These are phyloP conservation scores for Microctonus hyperodae DNA, from an alignment of 2,888 invertebrate species.

Conservation along the genomic window DNA sequence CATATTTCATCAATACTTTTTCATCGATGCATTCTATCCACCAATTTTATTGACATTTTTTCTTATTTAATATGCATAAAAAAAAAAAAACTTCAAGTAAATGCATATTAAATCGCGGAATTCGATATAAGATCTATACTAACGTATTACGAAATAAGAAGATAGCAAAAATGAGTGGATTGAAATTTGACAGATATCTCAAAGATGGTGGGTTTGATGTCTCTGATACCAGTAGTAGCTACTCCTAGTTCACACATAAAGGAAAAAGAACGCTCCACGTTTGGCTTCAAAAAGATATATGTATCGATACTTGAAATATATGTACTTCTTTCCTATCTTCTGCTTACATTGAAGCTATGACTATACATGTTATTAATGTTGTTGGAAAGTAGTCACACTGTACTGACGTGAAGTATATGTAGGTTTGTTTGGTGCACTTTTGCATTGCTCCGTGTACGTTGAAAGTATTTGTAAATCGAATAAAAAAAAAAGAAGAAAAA, in stretches of 20 bases:
- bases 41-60: background rate
- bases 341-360: background rate
- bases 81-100: background rate
- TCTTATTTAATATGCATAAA: background rate
- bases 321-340: background rate
- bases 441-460: background rate
- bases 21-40: background rate
- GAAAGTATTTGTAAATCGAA: background rate
- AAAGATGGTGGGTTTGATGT: background rate
- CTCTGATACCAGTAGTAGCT: background rate
- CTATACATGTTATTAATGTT: background rate
- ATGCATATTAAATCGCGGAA: background rate
- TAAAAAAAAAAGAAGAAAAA: background rate
- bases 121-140: background rate
- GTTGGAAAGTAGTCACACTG: conserved; percentile 5
- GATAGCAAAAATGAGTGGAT: background rate
- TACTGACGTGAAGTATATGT: background rate
- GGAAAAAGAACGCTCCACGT: background rate
- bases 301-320: background rate
- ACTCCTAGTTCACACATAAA: background rate
- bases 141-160: background rate
- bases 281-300: background rate
- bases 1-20: no score
- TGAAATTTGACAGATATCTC: conserved; percentile 6
- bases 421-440: background rate